Evolutionary conservation across 2,888 invertebrate genomes (phyloP), one percentile per base, ranked within the genome.

Genomic region (Campoplex capitator): DNA sequence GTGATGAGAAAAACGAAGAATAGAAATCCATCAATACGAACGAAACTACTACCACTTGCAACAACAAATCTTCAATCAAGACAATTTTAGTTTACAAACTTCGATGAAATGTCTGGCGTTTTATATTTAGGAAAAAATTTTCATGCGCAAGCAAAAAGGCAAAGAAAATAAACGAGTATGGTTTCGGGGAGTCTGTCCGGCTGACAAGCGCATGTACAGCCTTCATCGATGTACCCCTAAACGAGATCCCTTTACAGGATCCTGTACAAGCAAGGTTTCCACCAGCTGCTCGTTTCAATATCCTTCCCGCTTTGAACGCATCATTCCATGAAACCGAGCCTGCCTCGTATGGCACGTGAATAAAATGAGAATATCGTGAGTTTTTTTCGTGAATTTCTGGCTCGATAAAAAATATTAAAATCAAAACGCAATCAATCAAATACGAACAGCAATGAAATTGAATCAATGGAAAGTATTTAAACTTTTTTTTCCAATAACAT

Each of bases 221-320:
- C 76, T 70, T 70, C 67, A 48, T 67, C 62, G 65, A 77, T 16
- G 54, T 74, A 51, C 45, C 74, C 54, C 13, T 28, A n/a, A 23
- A 28, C 58, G 45, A 77, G 76, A 85, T 87, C 84, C 87, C 82
- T 87, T 87, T 82, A 79, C 87, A 78, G 82, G 87, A 87, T 84
- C 82, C 84, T 79, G 83, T 79, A 87, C 75, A 56, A 48, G 78
- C 75, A 84, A 82, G 87, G 87, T 87, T 87, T 87, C 87, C 62
- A 82, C 78, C 87, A 87, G 87, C 84, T 87, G 87, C 84, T 45
- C 77, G 51, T 28, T 51, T 75, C 87, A 56, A 77, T 84, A 78
- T 75, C 79, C 51, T 51, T 77, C 65, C 38, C 51, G 68, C 58
- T 76, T 62, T 18, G 45, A 76, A 48, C 42, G 73, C 77, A 48